Evolutionary conservation across 2,113 vertebrate species (phyloP).

Genomic region (Saguinus imperator): DNA sequence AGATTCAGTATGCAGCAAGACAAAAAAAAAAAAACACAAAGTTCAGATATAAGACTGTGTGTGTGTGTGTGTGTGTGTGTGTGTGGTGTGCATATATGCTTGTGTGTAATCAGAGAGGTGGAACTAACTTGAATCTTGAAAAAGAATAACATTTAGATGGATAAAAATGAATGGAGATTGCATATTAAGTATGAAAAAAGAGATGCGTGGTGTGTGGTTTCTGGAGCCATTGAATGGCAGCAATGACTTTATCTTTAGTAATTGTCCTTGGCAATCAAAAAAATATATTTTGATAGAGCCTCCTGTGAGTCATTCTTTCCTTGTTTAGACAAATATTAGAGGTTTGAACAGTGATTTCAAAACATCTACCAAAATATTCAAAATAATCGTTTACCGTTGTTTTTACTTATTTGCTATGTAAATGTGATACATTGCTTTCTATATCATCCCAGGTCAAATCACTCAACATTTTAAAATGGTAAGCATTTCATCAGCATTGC

Average conservation of each 20-base stretch:
- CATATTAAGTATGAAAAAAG: neutral
- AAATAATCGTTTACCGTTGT: neutral
- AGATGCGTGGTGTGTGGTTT: neutral
- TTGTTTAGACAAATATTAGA: neutral
- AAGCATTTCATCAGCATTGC: neutral
- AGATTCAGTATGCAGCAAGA: neutral
- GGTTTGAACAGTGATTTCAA: constrained; percentile 26
- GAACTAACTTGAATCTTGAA: neutral
- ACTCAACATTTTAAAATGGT: constrained; percentile 9
- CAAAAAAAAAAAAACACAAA: neutral
- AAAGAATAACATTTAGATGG: neutral
- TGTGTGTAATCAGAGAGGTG: neutral
- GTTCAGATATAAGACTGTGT: neutral
- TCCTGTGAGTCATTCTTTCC: neutral
- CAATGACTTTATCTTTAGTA: neutral
- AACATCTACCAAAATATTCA: constrained; percentile 21
- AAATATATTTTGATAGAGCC: neutral
- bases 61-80: neutral
- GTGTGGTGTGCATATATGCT: neutral
- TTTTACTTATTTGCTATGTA: neutral
- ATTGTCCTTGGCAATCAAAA: neutral
- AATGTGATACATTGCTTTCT: neutral
- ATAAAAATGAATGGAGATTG: neutral
- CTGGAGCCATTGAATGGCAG: neutral
- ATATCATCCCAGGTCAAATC: neutral